These are phyloP conservation scores for Ia io DNA, from an alignment of 2,113 vertebrate genomes.

Conservation along the genomic window DNA sequence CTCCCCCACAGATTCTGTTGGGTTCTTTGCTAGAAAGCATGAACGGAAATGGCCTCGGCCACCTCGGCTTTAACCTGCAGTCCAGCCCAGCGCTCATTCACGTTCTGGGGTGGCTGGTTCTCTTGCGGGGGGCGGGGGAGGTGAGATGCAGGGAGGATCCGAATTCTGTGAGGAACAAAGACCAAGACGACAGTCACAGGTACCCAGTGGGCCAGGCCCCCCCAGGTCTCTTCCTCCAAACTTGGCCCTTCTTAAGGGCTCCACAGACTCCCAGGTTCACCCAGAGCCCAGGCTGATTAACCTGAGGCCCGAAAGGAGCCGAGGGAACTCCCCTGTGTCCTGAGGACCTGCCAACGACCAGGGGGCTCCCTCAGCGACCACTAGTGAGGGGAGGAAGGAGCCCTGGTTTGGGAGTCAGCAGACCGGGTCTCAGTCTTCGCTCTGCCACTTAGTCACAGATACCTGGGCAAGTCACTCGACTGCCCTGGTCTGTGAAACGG, in stretches of 20 bases:
- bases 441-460: neutral
- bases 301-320: neutral
- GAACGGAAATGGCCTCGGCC: neutral
- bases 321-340: neutral
- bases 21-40: neutral
- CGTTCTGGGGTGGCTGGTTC: neutral
- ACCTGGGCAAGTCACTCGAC: neutral
- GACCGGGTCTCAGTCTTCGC: neutral
- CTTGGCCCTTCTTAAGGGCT: neutral
- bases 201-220: neutral
- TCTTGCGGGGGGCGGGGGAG: neutral
- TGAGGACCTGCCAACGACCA: neutral
- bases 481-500: rapidly evolving
- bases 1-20: neutral
- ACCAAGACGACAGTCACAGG: neutral
- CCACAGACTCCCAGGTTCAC: neutral
- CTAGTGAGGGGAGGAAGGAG: neutral
- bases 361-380: neutral
- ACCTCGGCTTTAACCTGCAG: neutral
- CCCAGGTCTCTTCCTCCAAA: neutral
- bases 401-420: neutral
- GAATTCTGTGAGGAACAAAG: neutral
- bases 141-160: neutral
- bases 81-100: neutral
- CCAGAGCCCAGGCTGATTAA: neutral